phyloP scores from a whole-genome alignment of 2,113 vertebrate species.

The Neopipo cinnamomea region DNA sequence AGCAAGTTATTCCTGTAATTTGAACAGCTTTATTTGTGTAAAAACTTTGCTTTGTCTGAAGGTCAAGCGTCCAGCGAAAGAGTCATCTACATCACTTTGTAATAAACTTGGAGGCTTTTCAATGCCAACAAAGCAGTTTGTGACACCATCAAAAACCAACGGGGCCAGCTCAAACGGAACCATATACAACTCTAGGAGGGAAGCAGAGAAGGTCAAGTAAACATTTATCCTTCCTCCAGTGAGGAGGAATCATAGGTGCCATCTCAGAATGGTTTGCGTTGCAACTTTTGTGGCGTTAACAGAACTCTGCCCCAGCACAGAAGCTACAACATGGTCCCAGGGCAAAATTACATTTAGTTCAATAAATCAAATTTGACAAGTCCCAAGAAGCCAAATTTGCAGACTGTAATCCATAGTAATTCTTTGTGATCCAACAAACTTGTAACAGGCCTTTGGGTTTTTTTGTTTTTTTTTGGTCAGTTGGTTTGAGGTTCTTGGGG shows the following conservation, averaged over 20 bases:
- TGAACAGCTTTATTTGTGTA: background rate
- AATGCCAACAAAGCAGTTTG: background rate
- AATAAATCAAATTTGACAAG: background rate
- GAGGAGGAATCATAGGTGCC: background rate
- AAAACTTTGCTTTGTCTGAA: background rate
- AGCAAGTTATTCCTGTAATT: background rate
- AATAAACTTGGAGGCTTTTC: background rate
- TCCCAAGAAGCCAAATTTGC: background rate
- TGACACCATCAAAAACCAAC: background rate
- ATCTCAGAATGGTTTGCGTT: background rate
- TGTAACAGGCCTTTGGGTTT: rapidly evolving
- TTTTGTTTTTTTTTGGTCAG: background rate
- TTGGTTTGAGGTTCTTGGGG: background rate
- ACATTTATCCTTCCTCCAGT: background rate
- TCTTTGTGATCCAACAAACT: background rate
- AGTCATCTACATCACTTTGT: background rate
- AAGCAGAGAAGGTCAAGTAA: background rate
- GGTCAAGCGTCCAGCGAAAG: background rate
- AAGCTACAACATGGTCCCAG: background rate
- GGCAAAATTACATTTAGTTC: background rate
- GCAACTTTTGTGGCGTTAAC: background rate
- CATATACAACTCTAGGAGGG: background rate
- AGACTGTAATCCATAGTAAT: background rate
- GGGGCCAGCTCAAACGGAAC: background rate
- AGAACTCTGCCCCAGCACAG: background rate